phyloP scores from a whole-genome alignment of 2,888 invertebrate genomes.

The Agrotis ipsilon region DNA sequence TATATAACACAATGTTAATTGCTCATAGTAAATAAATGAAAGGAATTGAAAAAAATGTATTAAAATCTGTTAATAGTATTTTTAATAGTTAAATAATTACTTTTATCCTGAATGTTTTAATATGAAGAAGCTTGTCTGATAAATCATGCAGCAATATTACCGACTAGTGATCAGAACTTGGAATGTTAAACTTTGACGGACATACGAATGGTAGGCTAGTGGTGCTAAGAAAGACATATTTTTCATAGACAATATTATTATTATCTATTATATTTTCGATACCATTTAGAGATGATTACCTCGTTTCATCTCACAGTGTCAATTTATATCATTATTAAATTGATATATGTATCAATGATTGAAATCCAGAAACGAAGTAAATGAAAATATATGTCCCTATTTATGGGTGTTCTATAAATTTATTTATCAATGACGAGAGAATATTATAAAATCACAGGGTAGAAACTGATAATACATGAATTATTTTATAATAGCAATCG shows the following conservation, averaged over 20 bases:
- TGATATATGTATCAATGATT: constrained; percentile 64
- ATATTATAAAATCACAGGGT: constrained; percentile 81
- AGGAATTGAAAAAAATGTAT: constrained; percentile 65
- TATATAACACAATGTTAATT: constrained; percentile 46
- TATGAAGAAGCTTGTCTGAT: constrained; percentile 40
- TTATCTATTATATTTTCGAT: constrained; percentile 83
- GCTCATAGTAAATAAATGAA: constrained; percentile 62
- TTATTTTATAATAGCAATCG: constrained; percentile 49
- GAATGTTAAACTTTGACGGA: constrained; percentile 58
- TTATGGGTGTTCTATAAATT: constrained; percentile 59
- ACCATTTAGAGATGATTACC: constrained; percentile 81
- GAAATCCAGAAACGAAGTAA: constrained; percentile 43
- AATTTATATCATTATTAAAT: constrained; percentile 81
- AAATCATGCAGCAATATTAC: constrained; percentile 56
- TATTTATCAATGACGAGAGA: constrained; percentile 76
- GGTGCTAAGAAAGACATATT: constrained; percentile 88
- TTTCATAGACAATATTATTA: constrained; percentile 86
- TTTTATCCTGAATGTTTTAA: constrained; percentile 43
- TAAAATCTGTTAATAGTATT: constrained; percentile 31
- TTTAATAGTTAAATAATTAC: constrained; percentile 32
- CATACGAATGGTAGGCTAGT: constrained; percentile 75
- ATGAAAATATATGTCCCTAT: constrained; percentile 60
- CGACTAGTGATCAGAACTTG: constrained; percentile 48
- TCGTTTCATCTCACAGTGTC: constrained; percentile 77
- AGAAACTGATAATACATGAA: constrained; percentile 79